Percentiles rank a stretch among this genome's conserved stretches.
phyloP scores from a whole-genome alignment of 2,888 invertebrate species.

The Calameuta pallipes region DNA sequence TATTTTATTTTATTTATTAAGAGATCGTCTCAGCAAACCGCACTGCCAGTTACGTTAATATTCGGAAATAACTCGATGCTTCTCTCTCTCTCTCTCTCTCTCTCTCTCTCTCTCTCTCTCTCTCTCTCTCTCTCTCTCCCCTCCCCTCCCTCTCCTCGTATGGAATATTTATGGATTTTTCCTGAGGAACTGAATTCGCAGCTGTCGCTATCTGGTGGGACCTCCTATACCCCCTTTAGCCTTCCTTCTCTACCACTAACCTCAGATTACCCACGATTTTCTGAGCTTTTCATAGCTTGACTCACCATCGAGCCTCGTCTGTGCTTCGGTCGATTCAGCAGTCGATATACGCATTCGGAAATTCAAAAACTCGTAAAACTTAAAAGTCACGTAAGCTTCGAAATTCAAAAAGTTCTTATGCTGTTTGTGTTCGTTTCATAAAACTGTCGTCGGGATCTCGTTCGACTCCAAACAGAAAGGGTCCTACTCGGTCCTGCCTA shows the following conservation, averaged over 20 bases:
- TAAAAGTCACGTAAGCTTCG: neutral
- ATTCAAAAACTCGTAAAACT: neutral
- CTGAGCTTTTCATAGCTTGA: neutral
- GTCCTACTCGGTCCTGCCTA: conserved; percentile 1
- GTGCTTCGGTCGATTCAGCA: neutral
- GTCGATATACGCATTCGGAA: neutral
- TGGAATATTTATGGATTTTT: neutral
- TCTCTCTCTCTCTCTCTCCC: neutral
- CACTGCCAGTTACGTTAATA: neutral
- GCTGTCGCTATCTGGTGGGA: neutral
- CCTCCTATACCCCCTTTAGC: neutral
- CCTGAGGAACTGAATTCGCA: neutral
- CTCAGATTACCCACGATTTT: neutral
- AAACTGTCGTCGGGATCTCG: conserved; percentile 42
- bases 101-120: neutral
- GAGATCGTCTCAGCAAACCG: neutral
- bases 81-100: neutral
- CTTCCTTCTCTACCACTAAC: neutral
- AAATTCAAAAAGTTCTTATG: neutral
- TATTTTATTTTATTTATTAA: conserved; percentile 3
- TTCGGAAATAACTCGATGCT: neutral
- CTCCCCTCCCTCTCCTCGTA: neutral
- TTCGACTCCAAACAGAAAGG: conserved; percentile 16
- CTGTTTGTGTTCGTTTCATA: conserved; percentile 39
- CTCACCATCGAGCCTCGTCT: neutral